Base-by-base conservation (phyloP, 1,140 invertebrate genomes). In the Polyergus mexicanus region DNA sequence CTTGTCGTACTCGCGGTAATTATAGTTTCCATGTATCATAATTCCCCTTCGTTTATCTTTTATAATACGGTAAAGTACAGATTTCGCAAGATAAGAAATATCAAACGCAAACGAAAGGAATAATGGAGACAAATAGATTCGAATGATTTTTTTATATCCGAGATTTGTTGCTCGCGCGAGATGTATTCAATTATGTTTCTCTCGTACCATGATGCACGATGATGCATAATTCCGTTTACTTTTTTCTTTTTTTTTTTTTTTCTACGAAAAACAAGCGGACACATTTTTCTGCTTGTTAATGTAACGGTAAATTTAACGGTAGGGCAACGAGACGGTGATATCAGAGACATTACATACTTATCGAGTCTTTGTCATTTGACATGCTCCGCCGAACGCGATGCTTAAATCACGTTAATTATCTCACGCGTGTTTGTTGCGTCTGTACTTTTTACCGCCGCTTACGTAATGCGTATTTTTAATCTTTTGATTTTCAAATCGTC, bases 401-500 rank as follows among this genome's bases (percentile, higher is more conserved):
- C 69, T 88, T 87, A 87, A 85, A 92, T 93, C 87, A 86, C 87
- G 92, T 94, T 93, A 93, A 93, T 93, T 93, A 94, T 83, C n/a
- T 41, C 47, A 74, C 89, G 74, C 85, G 85, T 90, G 90, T 91
- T 91, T 91, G 60, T 76, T 86, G 71, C 75, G 38, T 75, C 35
- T 28, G n/a, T 54, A 86, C 86, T 38, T 68, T 65, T 62, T 62
- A 22, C 13, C 38, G 47, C 87, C 86, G 86, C 75, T 90, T 87
- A 89, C 85, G 65, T 85, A 38, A 66, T 35, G 19, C 8, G 56
- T 11, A 87, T 51, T 69, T 74, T 89, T 66, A 62, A 25, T 71
- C 41, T 38, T 25, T 16, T 28, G 25, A 51, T n/a, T 87, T 60
- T 58, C 47, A 69, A 84, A 28, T 60, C 51, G 35, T 28, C 54